Base-by-base conservation (phyloP, 2,888 invertebrate genomes). In the Melitaea athalia region DNA sequence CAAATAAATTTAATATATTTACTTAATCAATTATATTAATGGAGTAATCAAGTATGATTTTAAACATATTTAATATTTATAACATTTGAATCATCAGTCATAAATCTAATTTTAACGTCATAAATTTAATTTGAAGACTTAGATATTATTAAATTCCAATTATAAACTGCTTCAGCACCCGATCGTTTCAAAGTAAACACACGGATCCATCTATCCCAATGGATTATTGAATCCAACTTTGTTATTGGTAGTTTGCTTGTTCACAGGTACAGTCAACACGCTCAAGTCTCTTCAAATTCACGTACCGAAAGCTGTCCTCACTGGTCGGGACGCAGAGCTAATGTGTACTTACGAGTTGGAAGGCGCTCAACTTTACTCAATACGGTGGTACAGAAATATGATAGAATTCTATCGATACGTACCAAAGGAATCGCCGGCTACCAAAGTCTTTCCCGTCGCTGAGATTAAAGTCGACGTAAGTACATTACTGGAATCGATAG, bases 401-500 rank as follows among this genome's bases (percentile, higher is more conserved):
- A 94, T 94, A 67, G 96, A 96, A 86, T 96, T 96, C 89, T 96
- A 96, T 85, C 93, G 96, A 76, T 96, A 93, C 79, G 95, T 95
- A 68, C 96, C 96, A 5, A 96, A 95, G 76, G 96, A 96, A 77
- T 94, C 94, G 5, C 96, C 96, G 0, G 95, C 96, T 0, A 95
- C 95, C 0, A 94, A 94, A 76, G 95, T 95, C 49, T 96, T 96
- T 80, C 93, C 95, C 0, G 93, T 95, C 55, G 94, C 94, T 24
- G 95, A 95, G 75, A 94, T 96, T 63, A 94, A 94, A 84, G 95
- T 96, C 61, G 96, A 96, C 83, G 96, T 96, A 84, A 95, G 96
- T 95, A 76, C 65, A 47, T 38, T 38, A 38, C 12, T 38, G 50
- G 42, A 50, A 50, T 43, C 47, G 38, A 57, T 57, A 31, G 14